These are phyloP conservation scores for Drosophila nebulosa DNA, from an alignment of 1,140 invertebrate species.

Conservation along the genomic window DNA sequence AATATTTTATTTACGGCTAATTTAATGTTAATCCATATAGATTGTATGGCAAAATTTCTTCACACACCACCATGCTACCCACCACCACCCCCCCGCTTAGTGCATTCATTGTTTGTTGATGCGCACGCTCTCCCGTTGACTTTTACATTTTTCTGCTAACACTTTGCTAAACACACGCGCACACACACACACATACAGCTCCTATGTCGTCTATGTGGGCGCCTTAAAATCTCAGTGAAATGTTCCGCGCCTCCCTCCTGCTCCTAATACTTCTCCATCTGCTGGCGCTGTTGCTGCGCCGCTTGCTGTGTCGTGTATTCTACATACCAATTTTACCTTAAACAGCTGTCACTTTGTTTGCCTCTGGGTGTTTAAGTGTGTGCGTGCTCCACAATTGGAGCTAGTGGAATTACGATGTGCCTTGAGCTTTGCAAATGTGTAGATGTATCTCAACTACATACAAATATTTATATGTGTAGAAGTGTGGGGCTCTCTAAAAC, in stretches of 20 bases:
- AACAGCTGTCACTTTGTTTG: constrained; percentile 68
- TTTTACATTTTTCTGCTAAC: too few species aligned
- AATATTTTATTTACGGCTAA: too few species aligned
- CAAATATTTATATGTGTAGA: background rate
- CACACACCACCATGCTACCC: too few species aligned
- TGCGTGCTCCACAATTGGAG: constrained; percentile 53
- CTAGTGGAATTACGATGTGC: constrained; percentile 33
- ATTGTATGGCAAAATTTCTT: too few species aligned
- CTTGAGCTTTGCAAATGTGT: constrained; percentile 3
- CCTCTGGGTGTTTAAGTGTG: constrained; percentile 13
- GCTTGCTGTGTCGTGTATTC: constrained; percentile 28
- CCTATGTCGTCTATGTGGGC: background rate
- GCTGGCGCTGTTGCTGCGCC: constrained; percentile 32
- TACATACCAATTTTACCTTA: constrained; percentile 56
- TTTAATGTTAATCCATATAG: too few species aligned
- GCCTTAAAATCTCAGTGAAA: constrained; percentile 2
- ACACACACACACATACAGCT: background rate
- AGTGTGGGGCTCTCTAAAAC: constrained; percentile 2
- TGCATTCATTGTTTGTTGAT: too few species aligned
- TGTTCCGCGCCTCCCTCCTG: background rate
- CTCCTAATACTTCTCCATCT: constrained; percentile 53
- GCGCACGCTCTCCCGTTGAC: too few species aligned
- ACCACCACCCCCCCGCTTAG: too few species aligned
- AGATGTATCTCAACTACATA: background rate
- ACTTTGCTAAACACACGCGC: too few species aligned